Conservation (phyloP, 2,888 invertebrate genomes). For the Neocrepidodera transversa region DNA sequence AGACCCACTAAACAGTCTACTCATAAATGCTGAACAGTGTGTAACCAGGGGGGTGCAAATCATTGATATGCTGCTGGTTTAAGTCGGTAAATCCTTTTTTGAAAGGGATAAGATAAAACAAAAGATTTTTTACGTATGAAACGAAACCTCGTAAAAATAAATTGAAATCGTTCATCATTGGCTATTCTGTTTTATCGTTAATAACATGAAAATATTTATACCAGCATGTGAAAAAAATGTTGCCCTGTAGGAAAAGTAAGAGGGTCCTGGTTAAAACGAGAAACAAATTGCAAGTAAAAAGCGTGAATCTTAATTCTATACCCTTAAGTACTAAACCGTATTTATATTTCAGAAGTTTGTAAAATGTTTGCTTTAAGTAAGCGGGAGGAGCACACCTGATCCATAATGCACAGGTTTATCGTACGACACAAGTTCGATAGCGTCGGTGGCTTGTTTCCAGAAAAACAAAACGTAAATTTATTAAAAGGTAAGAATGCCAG, state of each 20-base stretch:
- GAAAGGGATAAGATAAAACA: slow-evolving; percentile 1
- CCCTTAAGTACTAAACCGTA: slow-evolving; percentile 23
- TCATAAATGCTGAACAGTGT: slow-evolving; percentile 47
- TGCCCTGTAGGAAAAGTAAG: too few species aligned
- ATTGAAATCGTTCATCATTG: background rate
- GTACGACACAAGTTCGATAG: slow-evolving; percentile 44
- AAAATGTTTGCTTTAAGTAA: slow-evolving; percentile 40
- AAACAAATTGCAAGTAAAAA: slow-evolving; percentile 19
- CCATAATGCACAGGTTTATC: slow-evolving; percentile 50
- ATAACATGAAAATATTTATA: too few species aligned
- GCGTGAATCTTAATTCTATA: slow-evolving; percentile 33
- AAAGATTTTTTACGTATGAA: background rate
- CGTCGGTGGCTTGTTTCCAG: too few species aligned
- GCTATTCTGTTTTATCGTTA: too few species aligned
- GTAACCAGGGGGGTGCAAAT: slow-evolving; percentile 30
- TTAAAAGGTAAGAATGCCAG: too few species aligned
- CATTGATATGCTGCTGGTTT: slow-evolving; percentile 18
- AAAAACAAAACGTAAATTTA: too few species aligned
- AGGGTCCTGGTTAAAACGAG: too few species aligned
- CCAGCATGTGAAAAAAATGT: too few species aligned
- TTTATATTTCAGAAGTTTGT: slow-evolving; percentile 43
- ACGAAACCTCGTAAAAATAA: background rate
- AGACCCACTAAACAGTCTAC: slow-evolving; percentile 34
- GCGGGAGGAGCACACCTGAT: slow-evolving; percentile 46
- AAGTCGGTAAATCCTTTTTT: slow-evolving; percentile 3